Conservation (phyloP, 2,888 invertebrate genomes). For the Drosophila peninsularis region DNA sequence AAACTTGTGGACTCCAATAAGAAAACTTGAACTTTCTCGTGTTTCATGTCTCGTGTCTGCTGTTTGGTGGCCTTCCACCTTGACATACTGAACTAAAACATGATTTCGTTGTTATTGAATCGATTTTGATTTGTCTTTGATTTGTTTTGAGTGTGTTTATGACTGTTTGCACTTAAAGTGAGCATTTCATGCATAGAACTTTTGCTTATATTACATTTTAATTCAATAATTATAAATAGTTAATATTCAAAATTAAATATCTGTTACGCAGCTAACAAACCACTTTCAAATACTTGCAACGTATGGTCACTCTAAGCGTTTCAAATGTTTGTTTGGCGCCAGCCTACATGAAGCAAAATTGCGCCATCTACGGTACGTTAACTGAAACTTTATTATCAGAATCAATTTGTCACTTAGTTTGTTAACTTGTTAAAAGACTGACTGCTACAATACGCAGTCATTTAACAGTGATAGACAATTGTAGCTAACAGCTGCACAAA, state of each 20-base stretch:
- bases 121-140: neutral
- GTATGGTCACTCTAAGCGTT: conserved; percentile 25
- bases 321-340: neutral
- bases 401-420: neutral
- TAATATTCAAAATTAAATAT: neutral
- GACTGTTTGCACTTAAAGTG: fast-evolving
- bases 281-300: fast-evolving
- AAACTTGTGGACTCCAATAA: conserved; percentile 28
- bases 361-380: conserved; percentile 3
- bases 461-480: neutral
- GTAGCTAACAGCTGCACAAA: neutral
- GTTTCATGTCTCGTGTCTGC: conserved; percentile 13
- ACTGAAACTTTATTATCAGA: neutral
- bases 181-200: neutral
- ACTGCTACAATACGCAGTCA: neutral
- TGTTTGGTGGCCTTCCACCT: conserved; percentile 25
- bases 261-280: neutral
- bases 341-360: conserved; percentile 3
- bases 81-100: conserved; percentile 2
- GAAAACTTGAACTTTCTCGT: conserved; percentile 46
- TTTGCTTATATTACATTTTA: neutral
- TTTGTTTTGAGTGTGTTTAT: too few relatives aligned
- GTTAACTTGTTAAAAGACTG: neutral
- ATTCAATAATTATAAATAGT: neutral
- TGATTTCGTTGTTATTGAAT: neutral